Evolutionary conservation across 2,797 vertebrate species (phyloP).

Genomic region (Orientallactaga sibirica): DNA sequence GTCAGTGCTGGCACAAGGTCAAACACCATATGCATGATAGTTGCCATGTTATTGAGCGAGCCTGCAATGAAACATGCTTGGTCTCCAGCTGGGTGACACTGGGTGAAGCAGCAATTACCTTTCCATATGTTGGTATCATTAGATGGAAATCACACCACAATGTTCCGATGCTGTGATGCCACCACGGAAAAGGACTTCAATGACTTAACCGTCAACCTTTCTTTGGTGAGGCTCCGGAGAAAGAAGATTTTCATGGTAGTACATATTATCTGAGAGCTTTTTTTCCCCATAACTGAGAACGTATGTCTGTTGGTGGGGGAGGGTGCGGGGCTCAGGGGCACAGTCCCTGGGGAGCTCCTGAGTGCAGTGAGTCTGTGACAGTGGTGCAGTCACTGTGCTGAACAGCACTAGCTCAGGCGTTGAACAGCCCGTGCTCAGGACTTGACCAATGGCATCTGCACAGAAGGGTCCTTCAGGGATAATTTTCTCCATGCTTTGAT

Average conservation of each 20-base stretch:
- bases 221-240: neutral
- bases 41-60: neutral
- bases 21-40: neutral
- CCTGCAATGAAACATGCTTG: neutral
- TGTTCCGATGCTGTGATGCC: slow-evolving; percentile 6
- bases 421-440: neutral
- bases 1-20: neutral
- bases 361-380: neutral
- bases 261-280: neutral
- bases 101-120: neutral
- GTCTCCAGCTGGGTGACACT: neutral
- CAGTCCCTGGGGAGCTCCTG: neutral
- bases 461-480: neutral
- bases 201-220: slow-evolving; percentile 10
- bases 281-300: neutral
- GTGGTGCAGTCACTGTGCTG: neutral
- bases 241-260: neutral
- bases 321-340: neutral
- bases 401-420: neutral
- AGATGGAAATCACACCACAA: neutral
- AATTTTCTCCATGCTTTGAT: slow-evolving; percentile 31
- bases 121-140: neutral
- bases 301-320: neutral
- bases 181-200: neutral
- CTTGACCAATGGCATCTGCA: neutral